Percentiles rank a stretch among this genome's conserved stretches.
These are phyloP conservation scores for Chaetogeoica ovagalla DNA, from an alignment of 2,888 invertebrate genomes.

Conservation along the genomic window DNA sequence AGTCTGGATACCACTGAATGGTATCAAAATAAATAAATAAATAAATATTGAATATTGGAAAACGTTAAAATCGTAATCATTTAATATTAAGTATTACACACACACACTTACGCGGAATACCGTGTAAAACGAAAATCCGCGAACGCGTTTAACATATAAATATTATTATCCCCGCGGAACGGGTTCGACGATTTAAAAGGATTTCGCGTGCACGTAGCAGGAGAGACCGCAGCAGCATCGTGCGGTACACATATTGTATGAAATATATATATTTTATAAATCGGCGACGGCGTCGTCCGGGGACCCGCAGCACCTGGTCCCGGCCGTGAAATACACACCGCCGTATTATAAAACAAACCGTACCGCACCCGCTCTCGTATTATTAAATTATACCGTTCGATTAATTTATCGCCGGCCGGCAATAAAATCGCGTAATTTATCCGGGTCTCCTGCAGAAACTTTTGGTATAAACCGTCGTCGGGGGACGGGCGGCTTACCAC, in stretches of 20 bases:
- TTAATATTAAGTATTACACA: too few species aligned
- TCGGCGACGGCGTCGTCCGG: constrained; percentile 19
- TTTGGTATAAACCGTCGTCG: background rate
- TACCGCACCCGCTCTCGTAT: background rate
- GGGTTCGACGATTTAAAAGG: constrained; percentile 39
- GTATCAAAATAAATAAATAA: too few species aligned
- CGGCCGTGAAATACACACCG: constrained; percentile 9
- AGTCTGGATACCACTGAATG: too few species aligned
- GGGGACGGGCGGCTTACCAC: background rate
- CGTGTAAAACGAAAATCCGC: background rate
- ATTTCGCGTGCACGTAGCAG: background rate
- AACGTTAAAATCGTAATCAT: too few species aligned
- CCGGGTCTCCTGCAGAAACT: constrained; percentile 41
- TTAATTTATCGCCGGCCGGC: constrained; percentile 42
- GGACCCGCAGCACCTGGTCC: constrained; percentile 35
- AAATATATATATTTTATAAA: constrained; percentile 12
- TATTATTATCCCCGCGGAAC: constrained; percentile 12
- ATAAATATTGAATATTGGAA: too few species aligned
- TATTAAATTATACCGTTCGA: constrained; percentile 41
- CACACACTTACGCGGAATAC: too few species aligned
- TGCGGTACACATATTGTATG: too few species aligned
- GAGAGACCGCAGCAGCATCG: background rate
- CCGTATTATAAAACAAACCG: background rate
- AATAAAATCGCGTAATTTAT: constrained; percentile 49
- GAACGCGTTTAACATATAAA: background rate